phyloP scores from a whole-genome alignment of 1,140 invertebrate species.

The Drosophila watanabei region DNA sequence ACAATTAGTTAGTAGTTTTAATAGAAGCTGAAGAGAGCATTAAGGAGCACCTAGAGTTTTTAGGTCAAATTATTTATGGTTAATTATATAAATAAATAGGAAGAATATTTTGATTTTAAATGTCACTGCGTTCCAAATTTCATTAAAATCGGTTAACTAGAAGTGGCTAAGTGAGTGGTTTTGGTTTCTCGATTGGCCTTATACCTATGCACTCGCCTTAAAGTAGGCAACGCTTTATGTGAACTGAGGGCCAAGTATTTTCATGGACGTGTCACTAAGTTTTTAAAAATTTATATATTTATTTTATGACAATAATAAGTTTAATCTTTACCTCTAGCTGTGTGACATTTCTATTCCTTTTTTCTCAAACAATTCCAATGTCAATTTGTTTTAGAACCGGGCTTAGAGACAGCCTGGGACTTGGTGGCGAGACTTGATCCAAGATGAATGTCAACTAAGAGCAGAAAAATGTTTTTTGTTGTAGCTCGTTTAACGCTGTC shows the following conservation, averaged over 20 bases:
- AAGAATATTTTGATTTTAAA: too few relatives aligned
- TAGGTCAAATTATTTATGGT: not conserved
- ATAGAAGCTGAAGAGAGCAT: too few relatives aligned
- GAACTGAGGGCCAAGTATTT: not conserved
- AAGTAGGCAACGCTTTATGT: not conserved
- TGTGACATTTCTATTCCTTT: constrained; percentile 43
- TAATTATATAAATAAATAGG: not conserved
- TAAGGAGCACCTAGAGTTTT: not conserved
- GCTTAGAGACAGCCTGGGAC: constrained; percentile 48
- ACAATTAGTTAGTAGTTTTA: not conserved
- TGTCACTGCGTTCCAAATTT: not conserved
- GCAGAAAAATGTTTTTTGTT: constrained; percentile 35
- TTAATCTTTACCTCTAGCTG: constrained; percentile 10
- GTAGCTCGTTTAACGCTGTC: constrained; percentile 64
- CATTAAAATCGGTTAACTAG: not conserved
- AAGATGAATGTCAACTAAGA: constrained; percentile 42
- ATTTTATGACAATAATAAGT: too few relatives aligned
- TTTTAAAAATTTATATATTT: not conserved
- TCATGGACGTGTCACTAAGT: too few relatives aligned
- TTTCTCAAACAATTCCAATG: constrained; percentile 55
- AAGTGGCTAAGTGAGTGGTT: not conserved
- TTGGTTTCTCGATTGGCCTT: not conserved
- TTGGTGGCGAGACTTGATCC: not conserved
- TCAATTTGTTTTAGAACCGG: constrained; percentile 45
- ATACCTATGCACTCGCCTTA: fast-evolving